Evolutionary conservation across 2,888 invertebrate genomes (phyloP).

Genomic region (Stenodera caucasica): DNA sequence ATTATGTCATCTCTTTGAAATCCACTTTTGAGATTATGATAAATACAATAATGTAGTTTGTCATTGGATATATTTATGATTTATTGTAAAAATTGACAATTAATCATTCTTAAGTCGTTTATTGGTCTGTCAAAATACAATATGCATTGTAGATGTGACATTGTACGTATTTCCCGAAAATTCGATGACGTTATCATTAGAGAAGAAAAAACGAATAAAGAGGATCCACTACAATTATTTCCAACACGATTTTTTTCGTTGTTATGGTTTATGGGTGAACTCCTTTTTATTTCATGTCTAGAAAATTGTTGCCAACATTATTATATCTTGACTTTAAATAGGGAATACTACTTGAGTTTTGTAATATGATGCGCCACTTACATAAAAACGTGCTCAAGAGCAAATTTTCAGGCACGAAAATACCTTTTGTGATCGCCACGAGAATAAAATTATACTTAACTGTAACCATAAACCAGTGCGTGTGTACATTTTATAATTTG

Average conservation of each 20-base stretch:
- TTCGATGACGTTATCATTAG: too few relatives aligned
- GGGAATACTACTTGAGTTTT: conserved; percentile 24
- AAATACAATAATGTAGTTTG: too few relatives aligned
- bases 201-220: too few relatives aligned
- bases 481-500: conserved; percentile 6
- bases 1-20: too few relatives aligned
- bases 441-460: conserved; percentile 20
- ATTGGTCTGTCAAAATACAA: neutral
- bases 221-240: too few relatives aligned
- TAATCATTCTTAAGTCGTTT: neutral
- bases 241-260: too few relatives aligned
- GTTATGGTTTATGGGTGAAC: too few relatives aligned
- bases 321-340: conserved; percentile 16
- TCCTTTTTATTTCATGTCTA: neutral
- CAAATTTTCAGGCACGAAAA: conserved; percentile 43
- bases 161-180: too few relatives aligned
- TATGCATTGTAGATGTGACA: neutral
- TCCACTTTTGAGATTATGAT: too few relatives aligned
- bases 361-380: conserved; percentile 40
- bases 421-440: conserved; percentile 37
- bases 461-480: conserved; percentile 21
- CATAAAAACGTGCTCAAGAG: conserved; percentile 44
- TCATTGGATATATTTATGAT: neutral
- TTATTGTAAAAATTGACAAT: neutral
- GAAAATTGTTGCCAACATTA: conserved; percentile 25